phyloP scores from a whole-genome alignment of 2,113 vertebrate species.

The Apodemus sylvaticus region DNA sequence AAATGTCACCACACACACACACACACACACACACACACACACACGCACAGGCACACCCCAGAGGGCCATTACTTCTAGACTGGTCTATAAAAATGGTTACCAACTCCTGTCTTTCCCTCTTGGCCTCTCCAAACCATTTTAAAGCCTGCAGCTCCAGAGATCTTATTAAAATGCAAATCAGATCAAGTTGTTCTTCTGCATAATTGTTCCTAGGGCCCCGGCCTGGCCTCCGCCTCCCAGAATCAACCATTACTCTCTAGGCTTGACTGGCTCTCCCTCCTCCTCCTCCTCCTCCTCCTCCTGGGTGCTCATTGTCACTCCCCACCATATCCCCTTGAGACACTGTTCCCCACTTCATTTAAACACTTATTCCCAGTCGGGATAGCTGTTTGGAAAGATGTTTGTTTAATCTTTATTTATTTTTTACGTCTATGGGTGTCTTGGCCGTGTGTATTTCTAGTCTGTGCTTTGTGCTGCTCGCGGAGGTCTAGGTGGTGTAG shows the following conservation, averaged over 20 bases:
- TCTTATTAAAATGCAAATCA: conserved; percentile 58
- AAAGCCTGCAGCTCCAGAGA: neutral
- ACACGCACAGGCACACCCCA: neutral
- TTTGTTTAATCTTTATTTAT: neutral
- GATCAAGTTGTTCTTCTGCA: neutral
- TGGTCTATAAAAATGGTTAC: neutral
- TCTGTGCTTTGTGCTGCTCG: neutral
- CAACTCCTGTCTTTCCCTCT: neutral
- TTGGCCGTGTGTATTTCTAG: neutral
- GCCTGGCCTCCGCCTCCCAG: neutral
- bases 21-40: neutral
- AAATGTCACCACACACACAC: neutral
- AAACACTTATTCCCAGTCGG: neutral
- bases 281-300: too few species aligned
- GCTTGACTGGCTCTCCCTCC: neutral
- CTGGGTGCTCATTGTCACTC: neutral
- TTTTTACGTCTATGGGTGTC: neutral
- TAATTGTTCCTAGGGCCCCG: neutral
- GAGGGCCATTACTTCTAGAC: neutral
- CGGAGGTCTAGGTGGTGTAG: neutral
- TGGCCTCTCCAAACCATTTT: conserved; percentile 10
- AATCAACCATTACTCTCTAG: neutral
- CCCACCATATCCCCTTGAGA: too few species aligned
- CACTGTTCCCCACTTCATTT: neutral
- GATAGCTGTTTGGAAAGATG: neutral